A percentile compares a stretch with the other conserved stretches of the same genome.
These are phyloP conservation scores for Vidua chalybeata DNA, from an alignment of 2,113 vertebrate species.

Conservation along the genomic window DNA sequence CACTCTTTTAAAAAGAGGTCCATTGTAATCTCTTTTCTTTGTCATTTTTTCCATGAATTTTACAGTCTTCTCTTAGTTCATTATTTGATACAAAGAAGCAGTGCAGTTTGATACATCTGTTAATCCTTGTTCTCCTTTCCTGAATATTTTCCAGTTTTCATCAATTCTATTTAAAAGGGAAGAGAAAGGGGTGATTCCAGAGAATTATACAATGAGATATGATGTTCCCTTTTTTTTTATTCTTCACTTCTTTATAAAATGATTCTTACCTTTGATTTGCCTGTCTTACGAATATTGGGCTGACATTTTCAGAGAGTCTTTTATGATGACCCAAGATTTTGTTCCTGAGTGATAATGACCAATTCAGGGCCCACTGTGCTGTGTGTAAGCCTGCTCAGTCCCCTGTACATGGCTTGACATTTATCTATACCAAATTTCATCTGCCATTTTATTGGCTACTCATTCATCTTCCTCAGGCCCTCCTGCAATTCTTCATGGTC, in stretches of 20 bases:
- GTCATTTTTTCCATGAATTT: not conserved
- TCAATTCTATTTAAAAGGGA: not conserved
- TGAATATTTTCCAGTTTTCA: not conserved
- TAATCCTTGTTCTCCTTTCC: not conserved
- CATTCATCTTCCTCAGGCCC: not conserved
- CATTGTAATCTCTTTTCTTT: not conserved
- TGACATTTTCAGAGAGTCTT: not conserved
- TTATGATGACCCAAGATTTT: not conserved
- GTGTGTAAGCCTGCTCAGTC: not conserved
- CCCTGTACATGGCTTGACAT: not conserved
- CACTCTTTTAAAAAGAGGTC: not conserved
- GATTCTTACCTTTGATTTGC: not conserved
- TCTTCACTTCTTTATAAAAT: not conserved
- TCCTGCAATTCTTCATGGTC: not conserved
- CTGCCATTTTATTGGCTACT: not conserved
- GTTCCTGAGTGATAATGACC: not conserved
- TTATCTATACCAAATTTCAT: not conserved
- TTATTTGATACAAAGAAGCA: not conserved
- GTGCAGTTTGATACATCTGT: not conserved
- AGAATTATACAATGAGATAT: not conserved
- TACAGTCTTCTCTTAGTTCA: not conserved
- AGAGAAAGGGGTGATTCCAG: not conserved
- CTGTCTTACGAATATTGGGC: not conserved
- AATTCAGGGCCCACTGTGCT: not conserved
- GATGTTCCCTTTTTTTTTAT: not conserved